These are phyloP conservation scores for Malurus leucopterus DNA, from an alignment of 2,797 vertebrate genomes.

Conservation along the genomic window DNA sequence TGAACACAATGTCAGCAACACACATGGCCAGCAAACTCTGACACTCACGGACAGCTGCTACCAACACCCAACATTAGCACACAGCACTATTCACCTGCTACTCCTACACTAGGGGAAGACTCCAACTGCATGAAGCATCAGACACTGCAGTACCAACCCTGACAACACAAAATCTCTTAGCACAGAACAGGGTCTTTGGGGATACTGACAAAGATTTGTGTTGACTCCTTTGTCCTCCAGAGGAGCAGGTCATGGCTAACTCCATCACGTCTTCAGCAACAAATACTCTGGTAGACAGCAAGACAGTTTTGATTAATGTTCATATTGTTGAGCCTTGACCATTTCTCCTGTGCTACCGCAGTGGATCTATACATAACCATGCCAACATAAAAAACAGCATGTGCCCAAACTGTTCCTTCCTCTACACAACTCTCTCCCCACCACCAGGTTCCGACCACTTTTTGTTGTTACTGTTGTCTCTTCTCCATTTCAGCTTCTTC, in stretches of 20 bases:
- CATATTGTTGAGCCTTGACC: neutral
- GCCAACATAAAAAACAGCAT: fast-evolving
- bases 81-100: neutral
- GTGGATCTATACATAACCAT: neutral
- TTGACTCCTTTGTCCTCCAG: neutral
- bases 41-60: neutral
- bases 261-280: neutral
- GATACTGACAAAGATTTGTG: neutral
- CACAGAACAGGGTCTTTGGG: neutral
- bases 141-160: neutral
- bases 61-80: neutral
- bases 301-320: neutral
- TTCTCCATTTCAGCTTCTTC: neutral
- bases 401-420: neutral
- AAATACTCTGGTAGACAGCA: neutral
- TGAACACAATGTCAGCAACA: fast-evolving
- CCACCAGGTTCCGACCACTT: neutral
- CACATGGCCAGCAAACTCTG: neutral
- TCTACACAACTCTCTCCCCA: neutral
- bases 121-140: neutral
- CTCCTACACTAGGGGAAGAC: neutral
- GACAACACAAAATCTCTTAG: neutral
- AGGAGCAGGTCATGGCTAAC: neutral
- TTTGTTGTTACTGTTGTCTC: neutral
- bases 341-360: neutral